Percentiles rank a stretch among this genome's conserved stretches.
phyloP scores from a whole-genome alignment of 2,113 vertebrate genomes.

The Plestiodon gilberti region DNA sequence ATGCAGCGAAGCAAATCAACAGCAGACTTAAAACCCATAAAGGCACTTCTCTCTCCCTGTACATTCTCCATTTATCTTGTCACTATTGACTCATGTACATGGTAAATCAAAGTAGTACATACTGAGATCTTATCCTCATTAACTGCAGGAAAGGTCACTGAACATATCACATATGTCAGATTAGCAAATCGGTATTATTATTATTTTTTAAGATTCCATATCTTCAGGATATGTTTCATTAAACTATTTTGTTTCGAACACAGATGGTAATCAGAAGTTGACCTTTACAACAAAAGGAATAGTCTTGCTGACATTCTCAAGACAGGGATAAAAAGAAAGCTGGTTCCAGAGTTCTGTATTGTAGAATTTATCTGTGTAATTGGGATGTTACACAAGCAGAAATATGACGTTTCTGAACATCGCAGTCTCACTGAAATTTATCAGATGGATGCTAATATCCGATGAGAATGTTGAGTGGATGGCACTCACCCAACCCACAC shows the following conservation, averaged over 20 bases:
- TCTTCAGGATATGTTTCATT: constrained; percentile 34
- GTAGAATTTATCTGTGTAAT: constrained; percentile 30
- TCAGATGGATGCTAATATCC: constrained; percentile 22
- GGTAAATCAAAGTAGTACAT: constrained; percentile 18
- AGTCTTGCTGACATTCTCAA: constrained; percentile 35
- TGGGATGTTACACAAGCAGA: constrained; percentile 22
- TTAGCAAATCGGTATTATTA: constrained; percentile 28
- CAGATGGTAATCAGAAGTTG: constrained; percentile 47
- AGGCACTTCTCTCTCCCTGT: neutral
- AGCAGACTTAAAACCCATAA: constrained; percentile 26
- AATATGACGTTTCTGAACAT: constrained; percentile 37
- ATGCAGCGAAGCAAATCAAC: constrained; percentile 24
- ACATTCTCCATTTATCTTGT: neutral
- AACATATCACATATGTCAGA: neutral
- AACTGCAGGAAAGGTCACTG: constrained; percentile 41
- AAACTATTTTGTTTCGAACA: constrained; percentile 50
- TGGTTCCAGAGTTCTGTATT: constrained; percentile 2
- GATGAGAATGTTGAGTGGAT: constrained; percentile 24
- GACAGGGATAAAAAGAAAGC: constrained; percentile 22
- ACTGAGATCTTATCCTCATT: constrained; percentile 17
- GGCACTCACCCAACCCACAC: constrained; percentile 1
- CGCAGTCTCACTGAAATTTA: neutral
- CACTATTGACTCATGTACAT: constrained; percentile 3
- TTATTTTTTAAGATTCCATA: constrained; percentile 21
- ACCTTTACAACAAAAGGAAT: constrained; percentile 49